Base-by-base conservation (phyloP, 2,888 invertebrate genomes). In the Stenolophus ochropezus region DNA sequence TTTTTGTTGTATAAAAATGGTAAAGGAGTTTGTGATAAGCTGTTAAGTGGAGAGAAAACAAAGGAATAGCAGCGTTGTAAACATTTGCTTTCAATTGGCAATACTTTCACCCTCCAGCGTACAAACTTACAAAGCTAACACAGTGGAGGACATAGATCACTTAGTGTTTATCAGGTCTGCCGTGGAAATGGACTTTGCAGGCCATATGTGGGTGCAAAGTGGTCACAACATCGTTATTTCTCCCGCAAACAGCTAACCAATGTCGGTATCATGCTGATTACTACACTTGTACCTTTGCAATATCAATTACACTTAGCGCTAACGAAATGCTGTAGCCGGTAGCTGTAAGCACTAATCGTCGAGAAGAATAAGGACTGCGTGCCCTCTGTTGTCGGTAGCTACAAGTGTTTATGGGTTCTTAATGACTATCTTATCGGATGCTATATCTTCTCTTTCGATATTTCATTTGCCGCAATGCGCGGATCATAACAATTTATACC, bases 81-180 rank as follows among this genome's bases (percentile, higher is more conserved):
- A 5, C 20, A 56, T 20, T 56, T 21, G 51, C 18, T 56, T 56
- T 56, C 56, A 56, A 56, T 56, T 56, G 56, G 23, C 25, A 61
- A 61, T 25, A 61, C 5, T 61, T 61, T 61, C 21, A 21, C n/a
- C 23, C 61, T 20, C 0, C 21, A 56, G 56, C 20, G 56, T 56
- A 56, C 56, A 49, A 11, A 53, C 53, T 8, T 53, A 53, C 20
- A 56, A 20, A 56, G 18, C 21, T 8, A 56, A 56, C 56, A 56
- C 20, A 56, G 56, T 20, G 56, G 20, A 73, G 73, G 21, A 73
- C 49, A 73, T 73, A 73, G 73, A 73, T 73, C 73, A 73, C 73
- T 73, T 73, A 73, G 73, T 73, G 73, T 49, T 47, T 69, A 69
- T 69, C 65, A 69, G 33, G 65, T 61, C 61, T 73, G 49, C 73